These are phyloP conservation scores for Tiliacea aurago DNA, from an alignment of 2,888 invertebrate species.

Conservation along the genomic window DNA sequence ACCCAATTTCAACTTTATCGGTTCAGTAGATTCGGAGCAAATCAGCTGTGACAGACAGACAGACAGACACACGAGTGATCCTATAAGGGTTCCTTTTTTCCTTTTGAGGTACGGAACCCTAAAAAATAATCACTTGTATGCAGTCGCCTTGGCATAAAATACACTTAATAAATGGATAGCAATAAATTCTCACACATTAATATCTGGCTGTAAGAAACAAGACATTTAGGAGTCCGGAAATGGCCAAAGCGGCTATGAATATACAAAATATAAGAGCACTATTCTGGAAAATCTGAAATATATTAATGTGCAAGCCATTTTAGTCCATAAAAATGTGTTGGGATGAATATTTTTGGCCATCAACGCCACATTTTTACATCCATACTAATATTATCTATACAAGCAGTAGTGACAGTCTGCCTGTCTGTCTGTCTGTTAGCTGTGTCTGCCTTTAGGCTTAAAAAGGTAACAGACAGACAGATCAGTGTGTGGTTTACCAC, in stretches of 20 bases:
- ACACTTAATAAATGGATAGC: slow-evolving; percentile 1
- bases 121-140: neutral
- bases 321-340: slow-evolving; percentile 1
- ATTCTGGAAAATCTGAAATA: neutral
- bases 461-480: too few relatives aligned
- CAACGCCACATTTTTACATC: neutral
- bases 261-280: slow-evolving; percentile 31
- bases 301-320: neutral
- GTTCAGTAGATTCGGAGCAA: too few relatives aligned
- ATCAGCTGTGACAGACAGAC: too few relatives aligned
- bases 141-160: slow-evolving; percentile 4
- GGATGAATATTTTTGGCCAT: neutral
- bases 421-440: neutral
- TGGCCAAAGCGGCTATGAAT: slow-evolving; percentile 18
- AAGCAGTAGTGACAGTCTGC: neutral
- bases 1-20: too few relatives aligned
- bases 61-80: too few relatives aligned
- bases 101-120: too few relatives aligned
- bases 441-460: too few relatives aligned
- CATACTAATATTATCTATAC: too few relatives aligned
- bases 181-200: slow-evolving; percentile 20
- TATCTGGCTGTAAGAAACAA: slow-evolving; percentile 13
- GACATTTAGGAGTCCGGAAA: slow-evolving; percentile 32
- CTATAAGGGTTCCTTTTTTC: too few relatives aligned
- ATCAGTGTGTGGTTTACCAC: too few relatives aligned